Evolutionary conservation across 2,797 vertebrate species (phyloP), one percentile per base, ranked within the genome.

Genomic region (Neomorphus geoffroyi): DNA sequence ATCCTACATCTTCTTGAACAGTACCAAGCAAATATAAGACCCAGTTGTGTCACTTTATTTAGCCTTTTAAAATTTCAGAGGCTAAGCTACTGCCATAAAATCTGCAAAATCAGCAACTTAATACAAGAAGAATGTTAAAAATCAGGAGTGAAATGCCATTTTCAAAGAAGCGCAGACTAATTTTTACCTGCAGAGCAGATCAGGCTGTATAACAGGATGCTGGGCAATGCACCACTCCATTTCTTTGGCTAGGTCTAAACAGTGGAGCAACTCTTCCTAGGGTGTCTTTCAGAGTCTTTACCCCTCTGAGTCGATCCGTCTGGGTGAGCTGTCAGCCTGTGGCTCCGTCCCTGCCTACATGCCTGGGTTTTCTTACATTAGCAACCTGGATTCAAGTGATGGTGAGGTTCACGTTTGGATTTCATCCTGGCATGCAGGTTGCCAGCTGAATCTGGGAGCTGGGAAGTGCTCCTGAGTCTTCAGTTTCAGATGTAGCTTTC

Each of bases 11-110:
- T n/a, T 64, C 69, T 58, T 73, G 74, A 87, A 58, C 64, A 80
- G 16, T 26, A 24, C 43, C 33, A 91, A 83, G 64, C 64, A 82
- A 92, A 79, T 88, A 69, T 24, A 86, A 87, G 80, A 80, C 84
- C 80, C 77, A 85, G 1, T 86, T 84, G 37, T 92, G 39, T 80
- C 69, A 75, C 66, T 43, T 57, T 35, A 66, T 39, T 41, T 83
- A 86, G 77, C 62, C 35, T 93, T 95, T 61, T 88, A 90, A 21
- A 91, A 78, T 90, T 80, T 83, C 11, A 3, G 48, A 92, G 50
- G 16, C 33, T 4, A 88, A 85, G 61, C 50, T 90, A 33, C 78
- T 79, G 33, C 67, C 39, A 53, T 65, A 90, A 92, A 66, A 86
- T 86, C 81, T 78, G 45, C 57, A 60, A 90, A 83, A 78, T 58